Evolutionary conservation across 2,888 invertebrate genomes (phyloP), one percentile per base, ranked within the genome.

Genomic region (Drosophila borborema): DNA sequence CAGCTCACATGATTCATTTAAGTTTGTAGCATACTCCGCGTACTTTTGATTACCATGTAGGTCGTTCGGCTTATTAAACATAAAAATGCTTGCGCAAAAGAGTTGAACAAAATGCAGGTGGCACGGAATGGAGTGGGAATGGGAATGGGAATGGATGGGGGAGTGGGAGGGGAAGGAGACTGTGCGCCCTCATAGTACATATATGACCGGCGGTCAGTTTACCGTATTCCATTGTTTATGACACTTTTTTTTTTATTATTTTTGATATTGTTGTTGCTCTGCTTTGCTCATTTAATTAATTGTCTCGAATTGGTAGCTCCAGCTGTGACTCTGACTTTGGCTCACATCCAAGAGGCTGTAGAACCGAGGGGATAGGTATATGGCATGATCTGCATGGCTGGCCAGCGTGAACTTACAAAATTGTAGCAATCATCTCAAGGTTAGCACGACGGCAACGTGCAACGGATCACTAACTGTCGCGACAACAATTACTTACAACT

Each of bases 351-450:
- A 34, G n/a, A 7, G 38, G 38, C 18, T 8, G 40, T 23, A 4
- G 14, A 38, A n/a, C 34, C 3, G 40, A 20, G 28, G n/a, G 48
- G 16, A 20, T 5, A 4, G 5, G 28, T 1, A n/a, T 9, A 28
- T 2, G 48, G 8, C 16, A 3, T 16, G 43, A 64, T 69, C 58
- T 66, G 73, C 70, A 62, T 72, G 72, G 69, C 46, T 71, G 69
- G 73, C 64, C 75, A 72, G 61, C 72, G 68, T 72, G 75, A 72
- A 73, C 76, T 71, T 73, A 64, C 72, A 72, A 82, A 85, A 82
- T 77, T 82, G 76, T 86, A 83, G 84, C 79, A 88, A 89, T 89
- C 91, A 79, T 80, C 82, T 86, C 90, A 91, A 91, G 91, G 91
- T 90, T 87, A 85, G 80, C 90, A 90, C 88, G 91, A 90, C 86